Base-by-base conservation (phyloP, 2,113 vertebrate genomes). In the Malurus alboscapulatus region DNA sequence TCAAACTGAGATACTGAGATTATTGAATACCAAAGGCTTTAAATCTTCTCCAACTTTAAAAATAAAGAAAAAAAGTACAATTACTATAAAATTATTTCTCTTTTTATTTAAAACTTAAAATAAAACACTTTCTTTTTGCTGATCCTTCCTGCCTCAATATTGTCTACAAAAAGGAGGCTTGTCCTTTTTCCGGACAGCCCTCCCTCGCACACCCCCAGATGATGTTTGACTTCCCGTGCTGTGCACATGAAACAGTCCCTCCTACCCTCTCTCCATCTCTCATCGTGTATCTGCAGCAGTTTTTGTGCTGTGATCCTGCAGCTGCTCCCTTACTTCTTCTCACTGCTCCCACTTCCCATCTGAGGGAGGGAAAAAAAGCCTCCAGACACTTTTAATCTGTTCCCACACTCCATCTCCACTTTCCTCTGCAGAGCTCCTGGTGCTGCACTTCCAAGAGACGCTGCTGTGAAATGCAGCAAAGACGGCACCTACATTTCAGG, bases 341-440 rank as follows among this genome's bases (percentile, higher is more conserved):
- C 95, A 91, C 94, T 68, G 96, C 92, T 96, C 94, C 93, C 94
- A 95, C 93, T 91, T 90, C 90, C 96, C 92, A 96, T 96, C 93
- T 95, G 93, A 95, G 48, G 51, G 50, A 71, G 59, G 12, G 5
- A 61, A 77, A 92, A 92, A 93, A 92, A 85, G 13, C 86, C 90
- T 94, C 72, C 63, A 94, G 91, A 94, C 92, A 84, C 79, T 93
- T 95, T 44, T 92, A 84, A 86, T 82, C 67, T 93, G 89, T 73
- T 94, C 91, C 94, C 87, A 92, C 91, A 77, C 59, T 90, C 79
- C 90, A 21, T 71, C 59, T 32, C 92, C 81, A 50, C 84, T 76
- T 83, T 73, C 55, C 47, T 36, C 16, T 66, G 71, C 91, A 77
- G 87, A 89, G 84, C 78, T 91, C 75, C 87, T 11, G 24, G 95